Evolutionary conservation across 2,888 invertebrate species (phyloP).

Genomic region (Acanthosepion lycidas): DNA sequence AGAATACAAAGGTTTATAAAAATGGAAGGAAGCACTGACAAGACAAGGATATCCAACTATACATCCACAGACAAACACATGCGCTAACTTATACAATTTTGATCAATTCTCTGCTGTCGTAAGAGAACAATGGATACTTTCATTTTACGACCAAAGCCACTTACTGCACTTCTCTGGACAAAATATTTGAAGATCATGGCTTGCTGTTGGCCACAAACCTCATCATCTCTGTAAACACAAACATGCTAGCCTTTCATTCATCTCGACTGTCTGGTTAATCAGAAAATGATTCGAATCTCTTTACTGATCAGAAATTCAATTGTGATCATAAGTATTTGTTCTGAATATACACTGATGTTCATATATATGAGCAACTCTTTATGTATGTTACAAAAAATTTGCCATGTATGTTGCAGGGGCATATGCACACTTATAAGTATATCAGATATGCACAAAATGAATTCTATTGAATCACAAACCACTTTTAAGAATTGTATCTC

Average conservation of each 20-base stretch:
- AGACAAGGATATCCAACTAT: no score
- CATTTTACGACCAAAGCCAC: not conserved
- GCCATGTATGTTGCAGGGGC: no score
- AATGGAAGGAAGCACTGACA: not conserved
- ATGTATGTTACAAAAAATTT: no score
- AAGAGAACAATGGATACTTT: not conserved
- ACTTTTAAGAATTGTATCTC: no score
- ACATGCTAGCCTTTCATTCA: not conserved
- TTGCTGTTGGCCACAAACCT: not conserved
- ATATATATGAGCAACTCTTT: not conserved
- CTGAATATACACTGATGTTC: not conserved
- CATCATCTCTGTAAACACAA: not conserved
- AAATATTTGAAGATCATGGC: conserved; percentile 3
- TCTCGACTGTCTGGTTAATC: not conserved
- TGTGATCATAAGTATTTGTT: not conserved
- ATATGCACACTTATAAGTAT: no score
- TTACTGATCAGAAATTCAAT: not conserved
- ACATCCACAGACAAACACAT: not conserved
- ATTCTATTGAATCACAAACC: no score
- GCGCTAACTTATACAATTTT: not conserved
- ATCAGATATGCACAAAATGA: no score
- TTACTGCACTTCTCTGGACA: not conserved
- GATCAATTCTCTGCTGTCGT: not conserved
- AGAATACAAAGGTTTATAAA: not conserved
- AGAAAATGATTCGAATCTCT: not conserved